Percentiles rank a stretch among this genome's conserved stretches.
phyloP scores from a whole-genome alignment of 2,888 invertebrate species.

The Ennomos fuscantarius region DNA sequence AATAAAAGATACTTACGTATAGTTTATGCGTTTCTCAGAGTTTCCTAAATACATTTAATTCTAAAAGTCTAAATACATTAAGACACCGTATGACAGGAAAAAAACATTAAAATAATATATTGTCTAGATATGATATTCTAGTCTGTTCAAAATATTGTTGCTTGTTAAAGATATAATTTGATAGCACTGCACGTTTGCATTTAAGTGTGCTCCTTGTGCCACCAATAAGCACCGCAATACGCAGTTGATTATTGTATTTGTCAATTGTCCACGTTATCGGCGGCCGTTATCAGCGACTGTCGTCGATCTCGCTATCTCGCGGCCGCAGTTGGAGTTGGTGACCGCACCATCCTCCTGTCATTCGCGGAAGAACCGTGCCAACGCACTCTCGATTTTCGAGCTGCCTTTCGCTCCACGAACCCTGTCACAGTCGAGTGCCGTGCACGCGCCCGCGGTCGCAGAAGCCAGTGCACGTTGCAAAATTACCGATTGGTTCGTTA shows the following conservation, averaged over 20 bases:
- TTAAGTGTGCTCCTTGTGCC: conserved; percentile 10
- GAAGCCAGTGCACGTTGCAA: conserved; percentile 70
- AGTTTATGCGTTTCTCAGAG: too few species aligned
- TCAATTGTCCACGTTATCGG: conserved; percentile 64
- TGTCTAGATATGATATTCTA: not conserved
- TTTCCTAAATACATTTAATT: too few species aligned
- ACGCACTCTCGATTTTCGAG: conserved; percentile 76
- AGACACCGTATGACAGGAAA: not conserved
- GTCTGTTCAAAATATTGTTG: conserved; percentile 1
- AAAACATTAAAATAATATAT: not conserved
- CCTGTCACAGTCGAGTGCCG: conserved; percentile 65
- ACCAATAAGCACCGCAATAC: conserved; percentile 12
- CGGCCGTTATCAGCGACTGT: conserved; percentile 68
- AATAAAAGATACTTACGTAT: too few species aligned
- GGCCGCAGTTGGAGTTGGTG: conserved; percentile 47
- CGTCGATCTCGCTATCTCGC: conserved; percentile 77
- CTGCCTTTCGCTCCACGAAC: conserved; percentile 71
- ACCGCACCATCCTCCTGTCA: conserved; percentile 72
- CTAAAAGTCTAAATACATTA: too few species aligned
- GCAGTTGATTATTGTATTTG: conserved; percentile 41
- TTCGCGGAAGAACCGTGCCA: conserved; percentile 75
- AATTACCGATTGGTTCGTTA: conserved; percentile 75
- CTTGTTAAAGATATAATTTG: conserved; percentile 5
- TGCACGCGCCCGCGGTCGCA: conserved; percentile 62
- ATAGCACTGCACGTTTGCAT: conserved; percentile 17